Evolutionary conservation across 2,888 invertebrate genomes (phyloP).

Genomic region (Synergus japonicus): DNA sequence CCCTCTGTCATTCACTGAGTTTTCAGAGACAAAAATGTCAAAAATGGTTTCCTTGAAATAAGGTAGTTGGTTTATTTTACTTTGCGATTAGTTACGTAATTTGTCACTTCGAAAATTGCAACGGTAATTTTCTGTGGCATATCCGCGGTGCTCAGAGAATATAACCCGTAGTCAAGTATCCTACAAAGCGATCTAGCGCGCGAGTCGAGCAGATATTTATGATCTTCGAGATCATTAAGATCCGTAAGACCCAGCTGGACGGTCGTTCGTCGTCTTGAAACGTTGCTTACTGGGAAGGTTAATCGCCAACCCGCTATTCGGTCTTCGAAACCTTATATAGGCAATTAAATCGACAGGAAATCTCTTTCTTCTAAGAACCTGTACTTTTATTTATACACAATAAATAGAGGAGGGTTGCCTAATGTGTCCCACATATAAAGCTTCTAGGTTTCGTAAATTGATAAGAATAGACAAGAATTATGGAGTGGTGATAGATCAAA

Average conservation of each 20-base stretch:
- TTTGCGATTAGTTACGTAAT: conserved; percentile 30
- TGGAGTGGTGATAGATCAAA: no score
- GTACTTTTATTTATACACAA: neutral
- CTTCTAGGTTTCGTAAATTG: no score
- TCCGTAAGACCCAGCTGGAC: conserved; percentile 53
- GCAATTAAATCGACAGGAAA: conserved; percentile 40
- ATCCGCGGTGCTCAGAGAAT: conserved; percentile 27
- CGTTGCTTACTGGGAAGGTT: conserved; percentile 55
- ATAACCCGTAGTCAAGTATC: conserved; percentile 11
- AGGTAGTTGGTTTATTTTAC: conserved; percentile 10
- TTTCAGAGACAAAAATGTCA: neutral
- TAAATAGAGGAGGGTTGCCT: no score
- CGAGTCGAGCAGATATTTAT: conserved; percentile 54
- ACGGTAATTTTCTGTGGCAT: conserved; percentile 39
- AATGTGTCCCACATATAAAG: no score
- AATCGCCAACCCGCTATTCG: conserved; percentile 53
- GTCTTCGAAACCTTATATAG: conserved; percentile 29
- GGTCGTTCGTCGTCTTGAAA: conserved; percentile 48
- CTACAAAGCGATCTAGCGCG: conserved; percentile 46
- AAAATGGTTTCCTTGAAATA: neutral
- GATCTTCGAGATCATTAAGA: conserved; percentile 50
- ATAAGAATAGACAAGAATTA: no score
- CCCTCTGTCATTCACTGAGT: neutral
- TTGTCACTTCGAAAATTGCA: conserved; percentile 37
- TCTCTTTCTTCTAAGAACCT: conserved; percentile 17